These are phyloP conservation scores for Danio choprae DNA, from an alignment of 2,797 vertebrate genomes.

Conservation along the genomic window DNA sequence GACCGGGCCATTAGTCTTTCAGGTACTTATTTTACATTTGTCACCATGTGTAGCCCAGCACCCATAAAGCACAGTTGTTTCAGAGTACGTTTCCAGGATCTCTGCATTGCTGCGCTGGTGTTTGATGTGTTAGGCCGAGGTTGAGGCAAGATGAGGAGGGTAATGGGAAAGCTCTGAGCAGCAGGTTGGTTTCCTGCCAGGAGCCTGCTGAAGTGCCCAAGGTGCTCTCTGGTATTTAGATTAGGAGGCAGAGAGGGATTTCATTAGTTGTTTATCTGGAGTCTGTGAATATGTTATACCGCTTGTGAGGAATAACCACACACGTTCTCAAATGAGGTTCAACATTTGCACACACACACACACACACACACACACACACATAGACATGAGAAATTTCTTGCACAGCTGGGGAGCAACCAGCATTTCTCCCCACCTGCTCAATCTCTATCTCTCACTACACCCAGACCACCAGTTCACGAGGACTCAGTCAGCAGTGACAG, in stretches of 20 bases:
- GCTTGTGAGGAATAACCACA: conserved; percentile 56
- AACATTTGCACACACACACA: not conserved
- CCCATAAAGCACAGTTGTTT: conserved; percentile 39
- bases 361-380: conserved; percentile 20
- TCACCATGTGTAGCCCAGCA: conserved; percentile 42
- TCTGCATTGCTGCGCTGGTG: conserved; percentile 13
- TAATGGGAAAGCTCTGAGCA: conserved; percentile 44
- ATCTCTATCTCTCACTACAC: conserved; percentile 39
- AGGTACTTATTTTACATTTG: conserved; percentile 59
- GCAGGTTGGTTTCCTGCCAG: conserved; percentile 69
- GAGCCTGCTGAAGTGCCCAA: conserved; percentile 72
- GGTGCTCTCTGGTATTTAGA: conserved; percentile 78
- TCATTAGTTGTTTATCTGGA: conserved; percentile 81
- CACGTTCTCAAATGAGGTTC: not conserved
- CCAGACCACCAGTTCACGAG: conserved; percentile 35
- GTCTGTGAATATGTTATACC: conserved; percentile 65
- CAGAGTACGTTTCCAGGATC: conserved; percentile 14
- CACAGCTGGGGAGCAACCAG: conserved; percentile 64
- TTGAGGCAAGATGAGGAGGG: conserved; percentile 21
- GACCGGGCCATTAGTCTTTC: conserved; percentile 54
- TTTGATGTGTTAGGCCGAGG: conserved; percentile 32
- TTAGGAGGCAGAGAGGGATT: conserved; percentile 78
- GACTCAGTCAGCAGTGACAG: conserved; percentile 49
- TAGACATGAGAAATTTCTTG: conserved; percentile 62
- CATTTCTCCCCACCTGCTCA: conserved; percentile 39